Conservation (phyloP, 1,140 invertebrate genomes). For the Schlechtendalia chinensis region DNA sequence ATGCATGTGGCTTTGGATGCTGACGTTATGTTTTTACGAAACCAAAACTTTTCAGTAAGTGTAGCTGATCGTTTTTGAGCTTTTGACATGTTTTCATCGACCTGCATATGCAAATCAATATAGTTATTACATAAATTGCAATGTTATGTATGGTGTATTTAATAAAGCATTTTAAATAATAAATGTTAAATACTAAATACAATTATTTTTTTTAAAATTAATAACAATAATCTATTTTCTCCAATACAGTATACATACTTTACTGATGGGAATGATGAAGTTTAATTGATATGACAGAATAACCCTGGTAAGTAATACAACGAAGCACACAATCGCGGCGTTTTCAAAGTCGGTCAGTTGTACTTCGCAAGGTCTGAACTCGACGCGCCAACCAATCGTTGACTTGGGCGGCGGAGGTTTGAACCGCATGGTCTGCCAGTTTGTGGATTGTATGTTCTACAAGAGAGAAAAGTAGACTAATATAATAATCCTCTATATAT, state of each 20-base stretch:
- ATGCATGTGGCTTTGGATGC: constrained; percentile 55
- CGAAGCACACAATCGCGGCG: constrained; percentile 97
- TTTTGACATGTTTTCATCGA: constrained; percentile 96
- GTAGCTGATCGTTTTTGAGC: constrained; percentile 90
- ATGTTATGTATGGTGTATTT: too few relatives aligned
- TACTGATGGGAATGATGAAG: constrained; percentile 96
- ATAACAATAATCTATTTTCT: too few relatives aligned
- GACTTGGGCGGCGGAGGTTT: constrained; percentile 95
- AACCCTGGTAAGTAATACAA: constrained; percentile 93
- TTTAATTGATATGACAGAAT: constrained; percentile 96
- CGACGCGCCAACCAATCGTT: constrained; percentile 97
- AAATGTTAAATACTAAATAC: too few relatives aligned
- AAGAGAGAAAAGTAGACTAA: too few relatives aligned
- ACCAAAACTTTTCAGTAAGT: constrained; percentile 83
- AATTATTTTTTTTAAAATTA: too few relatives aligned
- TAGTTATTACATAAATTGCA: too few relatives aligned
- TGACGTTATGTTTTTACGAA: constrained; percentile 75
- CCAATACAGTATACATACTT: too few relatives aligned
- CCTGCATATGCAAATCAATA: constrained; percentile 59
- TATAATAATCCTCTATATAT: too few relatives aligned
- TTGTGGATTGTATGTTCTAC: constrained; percentile 98
- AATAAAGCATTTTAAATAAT: too few relatives aligned
- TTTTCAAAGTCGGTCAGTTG: constrained; percentile 99
- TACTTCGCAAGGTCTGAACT: constrained; percentile 97
- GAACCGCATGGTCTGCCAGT: constrained; percentile 99